These are phyloP conservation scores for Cephus spinipes DNA, from an alignment of 2,888 invertebrate species.

Conservation along the genomic window DNA sequence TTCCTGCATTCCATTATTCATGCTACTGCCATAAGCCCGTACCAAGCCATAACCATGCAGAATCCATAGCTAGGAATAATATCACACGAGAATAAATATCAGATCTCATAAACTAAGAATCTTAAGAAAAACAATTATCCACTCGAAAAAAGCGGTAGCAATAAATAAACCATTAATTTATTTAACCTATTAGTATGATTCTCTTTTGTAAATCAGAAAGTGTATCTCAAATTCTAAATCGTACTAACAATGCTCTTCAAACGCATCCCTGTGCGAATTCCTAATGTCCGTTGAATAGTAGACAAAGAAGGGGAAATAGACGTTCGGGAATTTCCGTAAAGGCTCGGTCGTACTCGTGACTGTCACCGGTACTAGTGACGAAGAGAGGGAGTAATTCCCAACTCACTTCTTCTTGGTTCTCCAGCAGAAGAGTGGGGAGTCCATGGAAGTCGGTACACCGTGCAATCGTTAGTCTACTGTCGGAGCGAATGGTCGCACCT, in stretches of 20 bases:
- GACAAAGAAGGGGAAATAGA: not conserved
- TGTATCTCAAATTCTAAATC: not conserved
- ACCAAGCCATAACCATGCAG: slow-evolving; percentile 39
- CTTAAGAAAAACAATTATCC: not conserved
- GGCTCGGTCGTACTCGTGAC: slow-evolving; percentile 7
- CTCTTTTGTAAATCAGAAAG: not conserved
- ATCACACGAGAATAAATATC: not conserved
- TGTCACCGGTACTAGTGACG: not conserved
- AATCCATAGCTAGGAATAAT: slow-evolving; percentile 24
- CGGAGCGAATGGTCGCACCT: slow-evolving; percentile 47
- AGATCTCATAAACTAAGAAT: not conserved
- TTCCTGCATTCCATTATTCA: slow-evolving; percentile 57
- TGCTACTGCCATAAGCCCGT: slow-evolving; percentile 49
- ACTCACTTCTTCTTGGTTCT: slow-evolving; percentile 19
- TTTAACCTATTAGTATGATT: not conserved
- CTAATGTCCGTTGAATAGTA: not conserved
- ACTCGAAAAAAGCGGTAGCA: not conserved
- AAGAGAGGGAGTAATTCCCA: not conserved
- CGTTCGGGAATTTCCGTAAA: slow-evolving; percentile 3
- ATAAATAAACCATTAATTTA: not conserved
- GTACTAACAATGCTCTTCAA: not conserved
- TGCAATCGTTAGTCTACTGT: slow-evolving; percentile 56
- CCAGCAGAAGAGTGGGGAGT: slow-evolving; percentile 25
- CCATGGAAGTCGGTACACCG: slow-evolving; percentile 29
- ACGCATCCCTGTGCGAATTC: not conserved